Evolutionary conservation across 2,797 vertebrate species (phyloP).

Genomic region (Tapirus indicus): DNA sequence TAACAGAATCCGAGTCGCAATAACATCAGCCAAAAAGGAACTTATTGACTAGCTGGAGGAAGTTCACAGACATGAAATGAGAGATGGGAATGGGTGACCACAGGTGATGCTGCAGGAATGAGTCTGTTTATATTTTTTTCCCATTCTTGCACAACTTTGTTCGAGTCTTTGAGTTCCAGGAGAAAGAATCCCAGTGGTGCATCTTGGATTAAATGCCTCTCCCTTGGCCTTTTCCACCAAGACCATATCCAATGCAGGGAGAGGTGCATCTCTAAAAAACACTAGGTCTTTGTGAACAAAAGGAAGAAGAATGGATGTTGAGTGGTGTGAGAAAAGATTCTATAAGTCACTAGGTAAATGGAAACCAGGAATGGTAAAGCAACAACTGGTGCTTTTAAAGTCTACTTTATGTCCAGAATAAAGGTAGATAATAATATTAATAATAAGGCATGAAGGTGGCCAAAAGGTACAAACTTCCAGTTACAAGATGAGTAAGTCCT

Average conservation of each 20-base stretch:
- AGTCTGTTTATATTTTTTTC: not conserved
- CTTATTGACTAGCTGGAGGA: not conserved
- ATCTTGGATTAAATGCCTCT: not conserved
- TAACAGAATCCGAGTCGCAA: not conserved
- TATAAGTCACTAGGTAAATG: not conserved
- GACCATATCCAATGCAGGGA: too few species aligned
- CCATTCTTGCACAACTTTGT: not conserved
- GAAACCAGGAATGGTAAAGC: not conserved
- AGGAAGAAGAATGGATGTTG: not conserved
- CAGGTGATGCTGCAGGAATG: too few species aligned
- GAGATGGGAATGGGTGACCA: too few species aligned
- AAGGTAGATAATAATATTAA: not conserved
- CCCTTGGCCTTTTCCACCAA: not conserved
- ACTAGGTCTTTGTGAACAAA: not conserved
- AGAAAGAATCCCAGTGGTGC: not conserved
- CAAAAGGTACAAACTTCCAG: not conserved
- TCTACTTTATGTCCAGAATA: not conserved
- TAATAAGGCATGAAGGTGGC: too few species aligned
- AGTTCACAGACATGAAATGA: too few species aligned
- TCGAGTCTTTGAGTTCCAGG: not conserved
- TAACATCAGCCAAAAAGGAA: not conserved
- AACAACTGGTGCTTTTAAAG: not conserved
- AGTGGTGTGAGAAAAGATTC: not conserved
- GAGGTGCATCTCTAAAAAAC: not conserved
- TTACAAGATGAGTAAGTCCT: too few species aligned